Conservation (phyloP, 1,140 invertebrate species). For the Tetragnatha versicolor region DNA sequence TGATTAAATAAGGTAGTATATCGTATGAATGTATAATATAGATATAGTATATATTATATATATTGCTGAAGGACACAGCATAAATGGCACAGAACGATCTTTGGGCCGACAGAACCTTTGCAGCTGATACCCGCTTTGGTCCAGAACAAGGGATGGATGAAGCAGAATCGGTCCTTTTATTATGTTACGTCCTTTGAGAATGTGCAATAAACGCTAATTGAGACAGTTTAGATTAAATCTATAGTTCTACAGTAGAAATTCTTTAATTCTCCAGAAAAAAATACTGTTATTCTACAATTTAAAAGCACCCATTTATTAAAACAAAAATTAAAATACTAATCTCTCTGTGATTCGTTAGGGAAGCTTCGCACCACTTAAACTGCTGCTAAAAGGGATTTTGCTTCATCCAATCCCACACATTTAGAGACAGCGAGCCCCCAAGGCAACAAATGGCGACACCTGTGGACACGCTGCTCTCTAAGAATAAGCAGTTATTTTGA, state of each 20-base stretch:
- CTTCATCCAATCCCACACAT: too few relatives aligned
- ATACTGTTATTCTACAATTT: neutral
- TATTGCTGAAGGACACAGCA: constrained; percentile 36
- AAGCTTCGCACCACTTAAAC: too few relatives aligned
- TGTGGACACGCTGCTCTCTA: too few relatives aligned
- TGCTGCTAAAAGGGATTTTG: too few relatives aligned
- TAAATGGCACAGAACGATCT: constrained; percentile 52
- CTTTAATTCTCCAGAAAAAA: neutral
- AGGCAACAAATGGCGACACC: too few relatives aligned
- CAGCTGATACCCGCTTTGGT: constrained; percentile 19
- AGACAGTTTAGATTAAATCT: neutral
- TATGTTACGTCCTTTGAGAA: constrained; percentile 10
- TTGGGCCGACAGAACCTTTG: constrained; percentile 40
- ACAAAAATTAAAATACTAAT: neutral
- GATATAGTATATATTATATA: constrained; percentile 39
- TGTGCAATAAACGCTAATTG: neutral
- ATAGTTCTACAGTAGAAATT: neutral
- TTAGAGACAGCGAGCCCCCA: too few relatives aligned
- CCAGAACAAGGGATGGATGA: constrained; percentile 13
- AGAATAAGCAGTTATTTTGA: too few relatives aligned
- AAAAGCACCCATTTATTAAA: neutral
- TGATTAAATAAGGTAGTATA: constrained; percentile 50
- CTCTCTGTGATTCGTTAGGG: too few relatives aligned
- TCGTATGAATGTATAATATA: constrained; percentile 34
- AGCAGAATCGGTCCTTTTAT: constrained; percentile 11